Base-by-base conservation (phyloP, 2,888 invertebrate species). In the Melinopterus prodromus region DNA sequence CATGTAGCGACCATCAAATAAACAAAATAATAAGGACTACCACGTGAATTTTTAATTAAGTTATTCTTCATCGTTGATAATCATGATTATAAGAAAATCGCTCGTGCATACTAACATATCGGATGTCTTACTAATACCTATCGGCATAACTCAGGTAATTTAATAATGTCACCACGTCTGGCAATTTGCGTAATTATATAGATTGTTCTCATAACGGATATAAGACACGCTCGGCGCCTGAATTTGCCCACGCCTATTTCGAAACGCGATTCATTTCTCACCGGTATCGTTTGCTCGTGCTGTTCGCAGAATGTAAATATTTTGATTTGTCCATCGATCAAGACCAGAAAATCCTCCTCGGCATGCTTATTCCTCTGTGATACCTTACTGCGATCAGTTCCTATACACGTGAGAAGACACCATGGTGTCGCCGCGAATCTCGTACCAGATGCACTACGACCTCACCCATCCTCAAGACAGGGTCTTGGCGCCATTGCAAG, bases 391-490 rank as follows among this genome's bases (percentile, higher is more conserved):
- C 53, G 26, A n/a, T 71, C 71, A 3, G 71, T 71, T 71, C 26
- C 71, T 3, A 16, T 69, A 69, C 69, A 14, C 15, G 69, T 53
- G 12, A 71, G 0, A 26, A 7, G n/a, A 26, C 7, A 80, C 74
- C 81, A 92, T 92, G 92, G 92, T 92, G 89, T 92, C 92, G 88
- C 92, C 92, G 88, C 91, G 92, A 88, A 92, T 92, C 90, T 92
- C 92, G 83, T 92, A 92, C 88, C 91, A 91, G 88, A 90, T 92
- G 85, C 92, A 92, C 90, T 92, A 92, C 90, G 92, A 92, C 90
- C 90, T 92, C 90, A 91, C 91, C 90, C 91, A 91, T 84, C 79
- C 82, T 53, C 83, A 81, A 69, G 84, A 85, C 77, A 80, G 83
- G 26, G 85, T 87, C 38, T 91, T 92, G 84, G 91, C 91, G 83